Evolutionary conservation across 2,888 invertebrate genomes (phyloP), one percentile per base, ranked within the genome.

Genomic region (Lordiphosa fenestrarum): DNA sequence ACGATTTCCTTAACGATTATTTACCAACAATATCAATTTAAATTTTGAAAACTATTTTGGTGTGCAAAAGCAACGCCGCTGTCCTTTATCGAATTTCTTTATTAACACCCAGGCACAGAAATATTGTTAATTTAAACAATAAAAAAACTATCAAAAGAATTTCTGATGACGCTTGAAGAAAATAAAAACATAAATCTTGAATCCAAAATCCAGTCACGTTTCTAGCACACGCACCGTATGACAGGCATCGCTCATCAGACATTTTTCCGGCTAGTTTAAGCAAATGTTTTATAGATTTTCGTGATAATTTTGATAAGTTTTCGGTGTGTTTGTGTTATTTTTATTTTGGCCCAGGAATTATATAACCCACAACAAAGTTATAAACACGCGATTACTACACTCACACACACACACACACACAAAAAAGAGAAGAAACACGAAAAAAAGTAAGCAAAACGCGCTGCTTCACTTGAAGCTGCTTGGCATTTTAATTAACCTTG

Each of bases 401-500:
- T 15, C 15, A 15, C 15, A 15, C 15, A 15, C 15, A 15, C 15
- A 1, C 1, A 15, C 1, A 64, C 53, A 19, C 2, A 19, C 2
- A 19, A 19, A 44, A 36, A 40, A 21, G 12, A 41, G 4, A 40
- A 37, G 47, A 25, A 12, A 33, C 25, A 44, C 21, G 42, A 40
- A 33, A 38, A 37, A 39, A 42, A 36, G 42, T 6, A 23, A 19
- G 19, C 23, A 23, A 23, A 5, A 6, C 23, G 23, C 23, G 23
- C 23, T 23, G 23, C 23, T 41, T 37, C 54, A 68, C 55, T 42
- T 63, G 61, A 67, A 69, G 63, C 68, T 71, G 74, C 49, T 66
- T 66, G 84, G 78, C 69, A 83, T 83, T 80, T 80, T 80, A 80
- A 80, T 81, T 83, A 80, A 80, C 78, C 78, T 80, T 80, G 78